phyloP scores from a whole-genome alignment of 2,113 vertebrate species.

The Trogon melanurus region DNA sequence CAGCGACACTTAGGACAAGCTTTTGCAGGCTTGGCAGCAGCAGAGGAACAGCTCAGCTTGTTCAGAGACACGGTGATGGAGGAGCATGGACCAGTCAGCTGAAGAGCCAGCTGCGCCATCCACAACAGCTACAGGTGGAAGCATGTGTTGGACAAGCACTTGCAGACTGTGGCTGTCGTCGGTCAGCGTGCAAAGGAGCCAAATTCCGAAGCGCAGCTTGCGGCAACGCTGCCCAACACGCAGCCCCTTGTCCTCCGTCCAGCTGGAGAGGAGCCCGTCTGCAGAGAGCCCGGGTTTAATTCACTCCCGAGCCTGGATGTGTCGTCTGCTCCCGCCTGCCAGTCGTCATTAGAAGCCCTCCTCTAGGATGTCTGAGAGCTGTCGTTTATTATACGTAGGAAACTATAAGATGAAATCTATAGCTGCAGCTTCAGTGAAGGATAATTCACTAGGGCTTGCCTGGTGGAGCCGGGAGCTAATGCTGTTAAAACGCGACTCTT shows the following conservation, averaged over 20 bases:
- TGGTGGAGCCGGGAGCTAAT: not conserved
- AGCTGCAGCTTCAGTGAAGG: not conserved
- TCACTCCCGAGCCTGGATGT: not conserved
- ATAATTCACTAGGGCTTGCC: slow-evolving; percentile 15
- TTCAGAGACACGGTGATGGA: rapidly evolving
- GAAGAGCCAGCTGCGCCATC: not conserved
- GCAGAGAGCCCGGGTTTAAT: not conserved
- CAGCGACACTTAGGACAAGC: not conserved
- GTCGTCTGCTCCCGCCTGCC: not conserved
- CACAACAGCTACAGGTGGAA: not conserved
- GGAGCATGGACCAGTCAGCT: rapidly evolving
- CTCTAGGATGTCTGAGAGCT: slow-evolving; percentile 22
- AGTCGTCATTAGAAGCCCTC: not conserved
- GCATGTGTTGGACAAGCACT: not conserved
- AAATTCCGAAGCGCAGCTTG: not conserved
- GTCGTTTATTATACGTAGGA: not conserved
- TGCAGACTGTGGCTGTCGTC: not conserved
- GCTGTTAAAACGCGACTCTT: slow-evolving; percentile 6
- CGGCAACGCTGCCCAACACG: rapidly evolving
- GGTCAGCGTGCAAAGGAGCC: not conserved
- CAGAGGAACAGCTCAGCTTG: not conserved
- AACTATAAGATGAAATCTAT: slow-evolving; percentile 31
- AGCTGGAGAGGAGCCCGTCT: not conserved
- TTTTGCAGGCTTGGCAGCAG: not conserved
- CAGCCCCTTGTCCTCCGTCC: not conserved